These are phyloP conservation scores for Tiliqua scincoides DNA, from an alignment of 2,113 vertebrate genomes.

Conservation along the genomic window DNA sequence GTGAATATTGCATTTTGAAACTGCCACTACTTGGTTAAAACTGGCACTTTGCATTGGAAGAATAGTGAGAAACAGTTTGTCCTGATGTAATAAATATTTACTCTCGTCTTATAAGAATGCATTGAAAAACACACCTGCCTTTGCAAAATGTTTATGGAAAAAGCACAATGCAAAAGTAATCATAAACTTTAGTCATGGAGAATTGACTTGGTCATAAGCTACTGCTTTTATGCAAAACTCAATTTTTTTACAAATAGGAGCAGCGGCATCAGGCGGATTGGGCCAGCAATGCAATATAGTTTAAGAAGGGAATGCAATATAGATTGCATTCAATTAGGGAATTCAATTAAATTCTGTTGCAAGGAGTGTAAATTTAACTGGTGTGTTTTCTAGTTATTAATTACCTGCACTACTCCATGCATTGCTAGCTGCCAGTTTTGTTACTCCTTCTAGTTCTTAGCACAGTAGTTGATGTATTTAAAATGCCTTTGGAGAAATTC, in stretches of 20 bases:
- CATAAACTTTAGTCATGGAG: neutral
- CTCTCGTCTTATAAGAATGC: neutral
- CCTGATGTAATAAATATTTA: neutral
- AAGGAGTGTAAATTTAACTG: neutral
- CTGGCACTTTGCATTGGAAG: neutral
- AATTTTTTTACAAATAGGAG: neutral
- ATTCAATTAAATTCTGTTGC: neutral
- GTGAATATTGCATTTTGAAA: neutral
- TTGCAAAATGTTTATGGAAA: neutral
- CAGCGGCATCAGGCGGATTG: neutral
- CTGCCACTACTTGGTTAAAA: neutral
- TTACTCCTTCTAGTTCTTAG: slow-evolving; percentile 17
- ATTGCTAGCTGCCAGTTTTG: neutral
- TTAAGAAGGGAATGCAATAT: neutral
- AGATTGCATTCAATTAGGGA: too few relatives aligned
- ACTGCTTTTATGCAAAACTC: neutral
- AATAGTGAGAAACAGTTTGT: neutral
- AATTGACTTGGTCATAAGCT: neutral
- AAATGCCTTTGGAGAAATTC: slow-evolving; percentile 35
- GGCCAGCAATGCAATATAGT: too few relatives aligned
- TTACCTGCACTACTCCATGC: neutral
- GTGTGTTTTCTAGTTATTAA: neutral
- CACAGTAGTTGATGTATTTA: slow-evolving; percentile 36
- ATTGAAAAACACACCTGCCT: neutral
- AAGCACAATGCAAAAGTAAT: neutral